Conservation (phyloP, 1,140 invertebrate genomes). For the Pogonomyrmex californicus region DNA sequence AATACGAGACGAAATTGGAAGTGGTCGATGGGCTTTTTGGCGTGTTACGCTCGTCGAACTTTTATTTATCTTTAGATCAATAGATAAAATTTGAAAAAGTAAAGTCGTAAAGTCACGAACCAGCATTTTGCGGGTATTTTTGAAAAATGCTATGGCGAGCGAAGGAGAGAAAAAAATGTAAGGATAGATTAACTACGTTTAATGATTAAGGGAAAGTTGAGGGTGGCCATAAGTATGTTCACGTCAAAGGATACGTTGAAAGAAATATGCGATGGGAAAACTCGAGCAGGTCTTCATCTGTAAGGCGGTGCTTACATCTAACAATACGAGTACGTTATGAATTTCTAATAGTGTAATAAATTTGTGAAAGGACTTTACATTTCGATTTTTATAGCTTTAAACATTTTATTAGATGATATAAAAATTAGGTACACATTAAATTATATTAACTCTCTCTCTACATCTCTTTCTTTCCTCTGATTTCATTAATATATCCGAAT, state of each 20-base stretch:
- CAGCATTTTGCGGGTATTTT: neutral
- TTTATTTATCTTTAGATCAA: slow-evolving; percentile 29
- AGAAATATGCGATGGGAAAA: slow-evolving; percentile 28
- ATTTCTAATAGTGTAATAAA: slow-evolving; percentile 27
- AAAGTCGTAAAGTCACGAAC: slow-evolving; percentile 20
- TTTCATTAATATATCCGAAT: too few species aligned
- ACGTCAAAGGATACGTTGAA: neutral
- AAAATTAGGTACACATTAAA: neutral
- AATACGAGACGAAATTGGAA: slow-evolving; percentile 12
- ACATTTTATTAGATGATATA: neutral
- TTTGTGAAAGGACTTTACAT: neutral
- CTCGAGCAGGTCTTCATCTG: neutral
- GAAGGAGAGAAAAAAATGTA: neutral
- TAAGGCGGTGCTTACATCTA: neutral
- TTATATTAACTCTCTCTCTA: too few species aligned
- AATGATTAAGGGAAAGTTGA: neutral
- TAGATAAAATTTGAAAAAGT: slow-evolving; percentile 23
- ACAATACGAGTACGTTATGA: neutral
- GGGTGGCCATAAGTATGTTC: neutral
- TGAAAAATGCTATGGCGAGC: neutral
- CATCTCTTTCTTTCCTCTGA: neutral
- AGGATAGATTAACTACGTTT: neutral
- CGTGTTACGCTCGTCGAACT: slow-evolving; percentile 23
- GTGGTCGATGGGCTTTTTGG: neutral
- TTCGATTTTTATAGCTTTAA: slow-evolving; percentile 27